A percentile compares a stretch with the other conserved stretches of the same genome.
These are phyloP conservation scores for Acanthosoma haemorrhoidale DNA, from an alignment of 2,888 invertebrate genomes.

Conservation along the genomic window DNA sequence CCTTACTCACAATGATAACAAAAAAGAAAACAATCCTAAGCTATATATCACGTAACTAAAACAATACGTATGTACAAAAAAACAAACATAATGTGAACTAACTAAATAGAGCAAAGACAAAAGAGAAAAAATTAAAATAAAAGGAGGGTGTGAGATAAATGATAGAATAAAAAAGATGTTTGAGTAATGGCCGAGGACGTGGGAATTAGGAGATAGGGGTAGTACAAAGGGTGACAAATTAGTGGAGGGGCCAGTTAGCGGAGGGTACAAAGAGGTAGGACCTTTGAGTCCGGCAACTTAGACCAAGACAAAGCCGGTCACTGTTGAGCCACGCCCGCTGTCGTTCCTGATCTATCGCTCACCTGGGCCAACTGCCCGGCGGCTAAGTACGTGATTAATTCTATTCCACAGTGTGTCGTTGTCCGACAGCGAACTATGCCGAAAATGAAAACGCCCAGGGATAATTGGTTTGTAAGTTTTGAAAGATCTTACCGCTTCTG, in stretches of 20 bases:
- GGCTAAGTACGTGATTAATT: too few species aligned
- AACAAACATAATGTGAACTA: background rate
- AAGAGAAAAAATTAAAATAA: background rate
- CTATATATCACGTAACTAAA: background rate
- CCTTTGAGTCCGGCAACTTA: background rate
- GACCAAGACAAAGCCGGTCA: background rate
- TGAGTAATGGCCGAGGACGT: background rate
- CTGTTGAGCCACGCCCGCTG: background rate
- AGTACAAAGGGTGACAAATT: conserved; percentile 9
- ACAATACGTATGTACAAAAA: background rate
- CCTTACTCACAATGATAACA: background rate
- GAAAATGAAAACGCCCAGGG: too few species aligned
- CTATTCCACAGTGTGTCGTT: too few species aligned
- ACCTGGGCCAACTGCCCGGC: too few species aligned
- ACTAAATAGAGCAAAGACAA: background rate
- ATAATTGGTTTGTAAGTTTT: too few species aligned
- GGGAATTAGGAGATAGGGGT: background rate
- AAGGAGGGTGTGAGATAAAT: background rate
- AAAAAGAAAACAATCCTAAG: background rate
- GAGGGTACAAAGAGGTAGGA: background rate
- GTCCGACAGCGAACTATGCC: too few species aligned
- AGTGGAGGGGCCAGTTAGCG: background rate
- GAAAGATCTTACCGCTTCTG: too few species aligned
- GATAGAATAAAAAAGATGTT: background rate
- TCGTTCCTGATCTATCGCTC: background rate